A percentile compares a stretch with the other conserved stretches of the same genome.
These are phyloP conservation scores for Bombus sylvicola DNA, from an alignment of 1,140 invertebrate genomes.

Conservation along the genomic window DNA sequence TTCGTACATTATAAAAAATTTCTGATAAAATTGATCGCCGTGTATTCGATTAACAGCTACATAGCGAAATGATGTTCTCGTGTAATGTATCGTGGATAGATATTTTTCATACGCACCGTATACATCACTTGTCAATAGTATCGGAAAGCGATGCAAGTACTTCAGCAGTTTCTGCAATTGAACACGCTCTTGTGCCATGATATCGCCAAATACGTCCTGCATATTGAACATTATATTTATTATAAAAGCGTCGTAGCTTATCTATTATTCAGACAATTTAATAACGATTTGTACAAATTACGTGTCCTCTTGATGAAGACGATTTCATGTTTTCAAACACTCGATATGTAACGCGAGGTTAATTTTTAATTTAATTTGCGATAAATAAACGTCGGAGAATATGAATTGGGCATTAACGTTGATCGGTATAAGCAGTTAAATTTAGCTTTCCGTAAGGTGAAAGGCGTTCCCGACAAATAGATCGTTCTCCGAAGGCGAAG, in stretches of 20 bases:
- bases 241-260: background rate
- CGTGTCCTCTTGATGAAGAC: background rate
- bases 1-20: no score
- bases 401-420: background rate
- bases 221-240: conserved; percentile 13
- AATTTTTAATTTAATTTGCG: background rate
- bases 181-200: conserved; percentile 31
- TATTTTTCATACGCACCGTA: conserved; percentile 53
- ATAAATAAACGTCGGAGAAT: background rate
- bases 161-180: conserved; percentile 54
- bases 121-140: conserved; percentile 54
- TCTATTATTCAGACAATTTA: background rate
- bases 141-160: conserved; percentile 62
- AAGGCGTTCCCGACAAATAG: conserved; percentile 4
- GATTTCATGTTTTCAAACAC: background rate
- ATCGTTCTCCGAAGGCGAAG: background rate
- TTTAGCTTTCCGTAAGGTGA: background rate
- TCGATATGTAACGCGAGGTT: background rate
- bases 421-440: background rate
- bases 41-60: conserved; percentile 35
- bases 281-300: background rate
- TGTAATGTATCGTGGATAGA: conserved; percentile 1
- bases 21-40: background rate
- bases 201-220: conserved; percentile 12
- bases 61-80: conserved; percentile 34